Evolutionary conservation across 1,140 invertebrate genomes (phyloP).

Genomic region (Drosophila trapezifrons): DNA sequence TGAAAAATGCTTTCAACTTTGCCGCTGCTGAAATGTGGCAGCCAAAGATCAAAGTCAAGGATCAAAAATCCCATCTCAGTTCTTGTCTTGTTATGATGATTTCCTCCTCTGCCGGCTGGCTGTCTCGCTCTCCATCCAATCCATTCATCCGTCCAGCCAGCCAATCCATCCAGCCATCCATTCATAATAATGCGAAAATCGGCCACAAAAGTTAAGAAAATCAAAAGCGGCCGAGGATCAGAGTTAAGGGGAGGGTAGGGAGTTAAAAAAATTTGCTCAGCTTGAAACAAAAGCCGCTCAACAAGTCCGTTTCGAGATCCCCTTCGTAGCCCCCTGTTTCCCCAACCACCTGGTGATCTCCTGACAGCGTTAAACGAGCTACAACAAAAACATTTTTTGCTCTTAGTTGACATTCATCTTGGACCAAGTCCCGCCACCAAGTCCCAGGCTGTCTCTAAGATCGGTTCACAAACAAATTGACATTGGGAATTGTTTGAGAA

Average conservation of each 20-base stretch:
- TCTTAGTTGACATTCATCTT: conserved; percentile 40
- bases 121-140: conserved; percentile 4
- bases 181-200: conserved; percentile 77
- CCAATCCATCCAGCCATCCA: conserved; percentile 41
- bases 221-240: conserved; percentile 67
- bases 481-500: conserved; percentile 59
- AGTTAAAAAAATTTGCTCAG: conserved; percentile 41
- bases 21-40: conserved; percentile 64
- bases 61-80: conserved; percentile 63
- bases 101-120: conserved; percentile 28
- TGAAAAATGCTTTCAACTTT: conserved; percentile 73
- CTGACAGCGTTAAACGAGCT: conserved; percentile 64
- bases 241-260: conserved; percentile 40
- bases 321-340: background rate
- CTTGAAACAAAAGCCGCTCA: conserved; percentile 62
- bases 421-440: background rate
- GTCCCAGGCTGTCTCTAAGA: conserved; percentile 46
- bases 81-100: conserved; percentile 77
- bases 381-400: conserved; percentile 34
- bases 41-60: conserved; percentile 80
- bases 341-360: conserved; percentile 5
- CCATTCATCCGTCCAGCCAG: conserved; percentile 15
- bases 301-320: conserved; percentile 51
- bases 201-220: conserved; percentile 64
- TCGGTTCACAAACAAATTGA: conserved; percentile 43